Percentiles rank a stretch among this genome's conserved stretches.
These are phyloP conservation scores for Pediacus dermestoides DNA, from an alignment of 2,888 invertebrate genomes.

Conservation along the genomic window DNA sequence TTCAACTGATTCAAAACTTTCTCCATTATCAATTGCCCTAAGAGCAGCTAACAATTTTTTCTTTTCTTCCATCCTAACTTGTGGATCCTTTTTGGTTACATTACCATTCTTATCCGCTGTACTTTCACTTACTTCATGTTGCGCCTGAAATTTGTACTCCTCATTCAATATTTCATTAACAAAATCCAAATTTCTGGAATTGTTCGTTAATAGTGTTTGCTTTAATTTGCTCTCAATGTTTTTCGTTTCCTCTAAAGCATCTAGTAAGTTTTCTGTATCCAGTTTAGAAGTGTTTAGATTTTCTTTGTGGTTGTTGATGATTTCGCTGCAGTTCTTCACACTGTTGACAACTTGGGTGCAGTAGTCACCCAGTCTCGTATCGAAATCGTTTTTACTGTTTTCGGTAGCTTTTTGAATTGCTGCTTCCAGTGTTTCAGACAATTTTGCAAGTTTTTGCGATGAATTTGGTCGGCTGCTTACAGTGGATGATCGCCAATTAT, in stretches of 20 bases:
- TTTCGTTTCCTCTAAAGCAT: slow-evolving; percentile 54
- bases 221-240: slow-evolving; percentile 52
- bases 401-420: slow-evolving; percentile 34
- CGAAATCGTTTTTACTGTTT: slow-evolving; percentile 32
- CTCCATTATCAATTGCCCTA: slow-evolving; percentile 59
- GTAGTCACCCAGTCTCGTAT: slow-evolving; percentile 36
- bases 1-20: slow-evolving; percentile 36
- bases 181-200: slow-evolving; percentile 38
- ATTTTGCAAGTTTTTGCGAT: slow-evolving; percentile 24
- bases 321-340: slow-evolving; percentile 34
- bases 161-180: slow-evolving; percentile 42
- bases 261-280: slow-evolving; percentile 53
- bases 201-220: slow-evolving; percentile 32
- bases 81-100: slow-evolving; percentile 24
- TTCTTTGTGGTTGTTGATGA: slow-evolving; percentile 54
- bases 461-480: slow-evolving; percentile 27
- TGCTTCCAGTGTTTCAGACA: slow-evolving; percentile 25
- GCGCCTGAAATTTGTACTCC: slow-evolving; percentile 36
- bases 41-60: slow-evolving; percentile 60
- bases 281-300: slow-evolving; percentile 50
- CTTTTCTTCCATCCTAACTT: slow-evolving; percentile 49
- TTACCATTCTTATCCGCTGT: slow-evolving; percentile 9
- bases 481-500: slow-evolving; percentile 6
- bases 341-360: slow-evolving; percentile 36
- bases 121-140: slow-evolving; percentile 8